phyloP scores from a whole-genome alignment of 2,113 vertebrate genomes.

The Leptodactylus fuscus region DNA sequence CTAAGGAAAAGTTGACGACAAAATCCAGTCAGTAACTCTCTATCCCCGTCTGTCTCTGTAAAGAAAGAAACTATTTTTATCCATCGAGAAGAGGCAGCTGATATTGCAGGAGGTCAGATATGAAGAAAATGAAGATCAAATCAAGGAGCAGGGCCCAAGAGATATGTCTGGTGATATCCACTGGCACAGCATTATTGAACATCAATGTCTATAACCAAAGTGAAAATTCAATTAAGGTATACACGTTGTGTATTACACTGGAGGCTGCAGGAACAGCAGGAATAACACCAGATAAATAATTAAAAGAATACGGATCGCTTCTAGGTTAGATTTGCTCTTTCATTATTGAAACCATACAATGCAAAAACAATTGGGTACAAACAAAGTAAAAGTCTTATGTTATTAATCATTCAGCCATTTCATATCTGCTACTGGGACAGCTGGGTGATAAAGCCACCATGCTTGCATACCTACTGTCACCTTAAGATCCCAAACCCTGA shows the following conservation, averaged over 20 bases:
- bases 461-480: too few species aligned
- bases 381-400: background rate
- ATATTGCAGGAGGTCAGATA: slow-evolving; percentile 60
- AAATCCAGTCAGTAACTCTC: slow-evolving; percentile 40
- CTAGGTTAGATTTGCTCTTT: background rate
- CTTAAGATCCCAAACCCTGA: too few species aligned
- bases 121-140: slow-evolving; percentile 57
- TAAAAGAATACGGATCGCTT: background rate
- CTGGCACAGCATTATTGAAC: slow-evolving; percentile 63
- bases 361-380: background rate
- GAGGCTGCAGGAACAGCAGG: background rate
- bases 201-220: slow-evolving; percentile 67
- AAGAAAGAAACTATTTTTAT: slow-evolving; percentile 63
- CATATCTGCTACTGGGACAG: background rate
- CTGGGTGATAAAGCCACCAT: background rate
- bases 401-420: background rate
- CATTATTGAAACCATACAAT: background rate
- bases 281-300: slow-evolving; percentile 18
- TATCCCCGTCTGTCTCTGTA: slow-evolving; percentile 66
- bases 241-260: slow-evolving; percentile 33
- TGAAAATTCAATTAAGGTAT: slow-evolving; percentile 68
- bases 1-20: background rate
- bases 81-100: slow-evolving; percentile 62
- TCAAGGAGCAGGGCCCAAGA: slow-evolving; percentile 42
- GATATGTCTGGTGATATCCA: slow-evolving; percentile 61